A percentile compares a stretch with the other conserved stretches of the same genome.
These are phyloP conservation scores for Charanyca ferruginea DNA, from an alignment of 2,888 invertebrate genomes.

Conservation along the genomic window DNA sequence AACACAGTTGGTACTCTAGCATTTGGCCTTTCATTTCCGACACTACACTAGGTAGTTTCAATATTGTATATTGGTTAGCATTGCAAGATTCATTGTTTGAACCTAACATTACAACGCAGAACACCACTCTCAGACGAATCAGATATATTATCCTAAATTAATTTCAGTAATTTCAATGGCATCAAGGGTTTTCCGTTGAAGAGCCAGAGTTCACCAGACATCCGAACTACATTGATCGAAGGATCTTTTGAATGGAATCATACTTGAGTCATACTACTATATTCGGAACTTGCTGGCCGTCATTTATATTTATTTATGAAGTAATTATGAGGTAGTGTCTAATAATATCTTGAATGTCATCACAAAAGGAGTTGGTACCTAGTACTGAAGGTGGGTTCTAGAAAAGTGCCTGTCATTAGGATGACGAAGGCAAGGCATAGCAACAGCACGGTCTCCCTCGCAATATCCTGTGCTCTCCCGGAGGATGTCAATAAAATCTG, in stretches of 20 bases:
- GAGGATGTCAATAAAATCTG: too few relatives aligned
- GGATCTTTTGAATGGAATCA: slow-evolving; percentile 19
- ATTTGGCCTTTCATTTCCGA: not conserved
- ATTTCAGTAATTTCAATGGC: slow-evolving; percentile 28
- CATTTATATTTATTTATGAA: slow-evolving; percentile 37
- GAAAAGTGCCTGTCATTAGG: slow-evolving; percentile 3
- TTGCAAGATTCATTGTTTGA: slow-evolving; percentile 1
- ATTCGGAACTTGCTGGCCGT: slow-evolving; percentile 29
- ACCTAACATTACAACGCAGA: slow-evolving; percentile 5
- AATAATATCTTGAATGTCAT: slow-evolving; percentile 27
- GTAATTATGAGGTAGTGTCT: slow-evolving; percentile 41
- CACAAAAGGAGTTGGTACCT: slow-evolving; percentile 14
- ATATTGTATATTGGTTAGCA: not conserved
- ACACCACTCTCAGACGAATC: slow-evolving; percentile 11
- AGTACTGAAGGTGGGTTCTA: slow-evolving; percentile 14
- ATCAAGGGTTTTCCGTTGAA: slow-evolving; percentile 18
- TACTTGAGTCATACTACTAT: slow-evolving; percentile 53
- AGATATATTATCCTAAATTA: slow-evolving; percentile 33
- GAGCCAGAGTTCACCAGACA: slow-evolving; percentile 46
- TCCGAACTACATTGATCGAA: slow-evolving; percentile 45
- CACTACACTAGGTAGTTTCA: not conserved
- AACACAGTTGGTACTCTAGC: not conserved
- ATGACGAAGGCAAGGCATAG: slow-evolving; percentile 6
- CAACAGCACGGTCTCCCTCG: not conserved
- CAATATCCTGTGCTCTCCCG: not conserved